These are phyloP conservation scores for Damaliscus lunatus DNA, from an alignment of 2,113 vertebrate genomes.

Conservation along the genomic window DNA sequence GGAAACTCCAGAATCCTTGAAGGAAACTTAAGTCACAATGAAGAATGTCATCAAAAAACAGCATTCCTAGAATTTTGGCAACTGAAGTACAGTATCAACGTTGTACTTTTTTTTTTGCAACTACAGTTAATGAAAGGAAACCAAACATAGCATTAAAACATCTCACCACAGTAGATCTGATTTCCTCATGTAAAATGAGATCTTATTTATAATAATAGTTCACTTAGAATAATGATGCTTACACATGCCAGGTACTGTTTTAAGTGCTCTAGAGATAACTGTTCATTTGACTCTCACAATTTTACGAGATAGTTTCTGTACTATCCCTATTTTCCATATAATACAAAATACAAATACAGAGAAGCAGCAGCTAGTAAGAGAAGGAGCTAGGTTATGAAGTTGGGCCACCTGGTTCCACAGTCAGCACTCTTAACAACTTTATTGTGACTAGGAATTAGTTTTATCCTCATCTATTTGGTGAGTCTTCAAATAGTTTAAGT, in stretches of 20 bases:
- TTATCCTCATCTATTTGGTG: not conserved
- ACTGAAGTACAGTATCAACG: not conserved
- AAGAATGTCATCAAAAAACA: not conserved
- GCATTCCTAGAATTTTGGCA: not conserved
- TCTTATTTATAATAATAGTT: not conserved
- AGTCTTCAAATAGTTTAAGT: not conserved
- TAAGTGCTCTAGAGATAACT: not conserved
- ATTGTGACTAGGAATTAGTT: not conserved
- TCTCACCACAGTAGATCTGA: not conserved
- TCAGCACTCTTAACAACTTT: not conserved
- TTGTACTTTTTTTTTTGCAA: not conserved
- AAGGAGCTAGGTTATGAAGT: not conserved
- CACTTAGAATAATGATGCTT: not conserved
- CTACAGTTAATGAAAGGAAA: not conserved
- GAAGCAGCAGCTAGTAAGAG: not conserved
- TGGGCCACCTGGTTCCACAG: not conserved
- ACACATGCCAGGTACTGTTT: not conserved
- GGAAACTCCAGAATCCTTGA: conserved; percentile 10
- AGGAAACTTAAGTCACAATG: not conserved
- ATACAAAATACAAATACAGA: not conserved
- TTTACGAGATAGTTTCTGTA: not conserved
- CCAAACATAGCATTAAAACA: not conserved
- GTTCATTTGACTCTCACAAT: not conserved
- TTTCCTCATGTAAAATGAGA: not conserved
- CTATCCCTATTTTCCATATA: not conserved